Conservation (phyloP, 1,140 invertebrate genomes). For the Intoshia linei region DNA sequence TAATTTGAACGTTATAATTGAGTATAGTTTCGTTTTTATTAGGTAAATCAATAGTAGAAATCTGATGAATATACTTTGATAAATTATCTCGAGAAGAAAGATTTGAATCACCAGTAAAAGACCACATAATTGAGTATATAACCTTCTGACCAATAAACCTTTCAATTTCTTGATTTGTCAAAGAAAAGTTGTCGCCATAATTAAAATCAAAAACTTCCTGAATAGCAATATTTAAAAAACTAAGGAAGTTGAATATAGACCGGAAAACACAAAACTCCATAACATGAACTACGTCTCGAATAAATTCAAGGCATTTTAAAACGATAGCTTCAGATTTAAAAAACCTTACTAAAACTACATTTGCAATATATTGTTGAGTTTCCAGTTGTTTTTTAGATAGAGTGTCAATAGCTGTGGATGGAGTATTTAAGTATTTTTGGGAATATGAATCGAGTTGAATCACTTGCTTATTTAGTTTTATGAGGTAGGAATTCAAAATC, state of each 20-base stretch:
- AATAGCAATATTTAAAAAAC: too few relatives aligned
- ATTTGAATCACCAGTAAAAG: conserved; percentile 82
- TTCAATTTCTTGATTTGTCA: too few relatives aligned
- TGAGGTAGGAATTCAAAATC: conserved; percentile 84
- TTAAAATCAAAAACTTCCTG: neutral
- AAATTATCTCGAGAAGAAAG: conserved; percentile 62
- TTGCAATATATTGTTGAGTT: neutral
- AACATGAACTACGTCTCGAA: conserved; percentile 54
- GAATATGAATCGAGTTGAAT: neutral
- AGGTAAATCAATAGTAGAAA: too few relatives aligned
- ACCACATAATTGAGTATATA: conserved; percentile 70
- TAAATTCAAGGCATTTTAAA: conserved; percentile 54
- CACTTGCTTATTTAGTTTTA: conserved; percentile 28
- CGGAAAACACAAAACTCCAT: too few relatives aligned
- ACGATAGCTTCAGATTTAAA: conserved; percentile 68
- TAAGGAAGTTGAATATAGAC: too few relatives aligned
- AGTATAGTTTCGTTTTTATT: too few relatives aligned
- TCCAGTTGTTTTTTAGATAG: conserved; percentile 12
- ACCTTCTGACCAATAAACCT: conserved; percentile 61
- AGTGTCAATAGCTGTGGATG: too few relatives aligned
- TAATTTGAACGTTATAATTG: too few relatives aligned
- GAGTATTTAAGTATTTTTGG: conserved; percentile 4
- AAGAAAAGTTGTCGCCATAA: too few relatives aligned
- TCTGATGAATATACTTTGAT: conserved; percentile 25
- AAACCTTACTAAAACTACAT: too few relatives aligned